phyloP scores from a whole-genome alignment of 2,888 invertebrate genomes.

The Eupithecia centaureata region DNA sequence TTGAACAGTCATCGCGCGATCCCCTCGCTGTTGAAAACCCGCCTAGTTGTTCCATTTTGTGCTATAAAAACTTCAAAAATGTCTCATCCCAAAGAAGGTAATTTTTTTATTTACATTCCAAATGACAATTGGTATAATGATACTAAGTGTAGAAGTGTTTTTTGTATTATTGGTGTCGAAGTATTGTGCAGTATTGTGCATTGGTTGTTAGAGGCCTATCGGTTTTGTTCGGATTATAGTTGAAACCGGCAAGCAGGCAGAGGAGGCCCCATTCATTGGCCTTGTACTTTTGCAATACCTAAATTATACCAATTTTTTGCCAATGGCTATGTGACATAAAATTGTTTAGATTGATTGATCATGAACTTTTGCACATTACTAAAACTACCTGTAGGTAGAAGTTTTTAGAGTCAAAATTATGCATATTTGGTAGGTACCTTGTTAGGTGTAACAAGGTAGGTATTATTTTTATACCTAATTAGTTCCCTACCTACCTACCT shows the following conservation, averaged over 20 bases:
- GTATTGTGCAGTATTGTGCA: no score
- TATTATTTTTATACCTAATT: no score
- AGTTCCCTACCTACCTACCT: no score
- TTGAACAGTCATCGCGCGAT: slow-evolving; percentile 62
- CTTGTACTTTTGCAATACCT: slow-evolving; percentile 22
- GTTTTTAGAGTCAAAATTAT: no score
- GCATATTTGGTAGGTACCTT: no score
- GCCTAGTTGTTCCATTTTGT: slow-evolving; percentile 40
- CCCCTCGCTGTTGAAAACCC: slow-evolving; percentile 53
- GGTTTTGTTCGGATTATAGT: slow-evolving; percentile 30
- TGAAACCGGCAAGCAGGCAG: slow-evolving; percentile 5
- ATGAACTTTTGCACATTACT: no score
- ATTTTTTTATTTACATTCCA: slow-evolving; percentile 48
- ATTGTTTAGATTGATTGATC: no score
- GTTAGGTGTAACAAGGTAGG: no score
- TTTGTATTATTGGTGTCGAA: no score
- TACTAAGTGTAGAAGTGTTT: slow-evolving; percentile 41
- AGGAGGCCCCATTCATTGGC: slow-evolving; percentile 14
- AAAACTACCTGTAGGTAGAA: no score
- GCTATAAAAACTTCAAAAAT: slow-evolving; percentile 54
- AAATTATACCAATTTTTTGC: slow-evolving; percentile 10
- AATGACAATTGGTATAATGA: slow-evolving; percentile 43
- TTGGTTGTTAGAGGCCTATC: not conserved
- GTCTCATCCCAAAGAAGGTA: slow-evolving; percentile 78
- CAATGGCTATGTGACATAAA: not conserved